A percentile compares a stretch with the other conserved stretches of the same genome.
Conservation (phyloP, 1,140 invertebrate genomes). For the Papilio helenus region DNA sequence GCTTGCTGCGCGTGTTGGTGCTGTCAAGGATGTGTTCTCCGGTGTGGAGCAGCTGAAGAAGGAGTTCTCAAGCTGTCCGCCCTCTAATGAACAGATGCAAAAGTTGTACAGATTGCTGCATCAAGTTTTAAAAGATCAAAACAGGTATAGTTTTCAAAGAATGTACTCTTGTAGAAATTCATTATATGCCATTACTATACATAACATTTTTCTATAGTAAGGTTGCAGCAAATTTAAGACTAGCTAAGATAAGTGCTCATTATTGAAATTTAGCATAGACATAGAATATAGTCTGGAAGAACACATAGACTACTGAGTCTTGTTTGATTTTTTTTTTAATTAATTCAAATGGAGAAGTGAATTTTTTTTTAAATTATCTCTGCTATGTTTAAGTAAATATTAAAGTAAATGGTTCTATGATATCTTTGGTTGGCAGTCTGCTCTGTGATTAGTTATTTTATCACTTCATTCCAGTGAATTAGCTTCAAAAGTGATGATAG, state of each 20-base stretch:
- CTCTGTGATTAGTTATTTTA: neutral
- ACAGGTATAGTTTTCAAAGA: constrained; percentile 62
- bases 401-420: too few relatives aligned
- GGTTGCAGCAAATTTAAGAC: too few relatives aligned
- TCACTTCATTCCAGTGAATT: constrained; percentile 87
- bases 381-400: too few relatives aligned
- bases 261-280: too few relatives aligned
- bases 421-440: neutral
- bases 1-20: constrained; percentile 93
- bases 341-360: too few relatives aligned
- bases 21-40: constrained; percentile 91
- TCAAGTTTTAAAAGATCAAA: constrained; percentile 89
- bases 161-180: neutral
- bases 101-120: constrained; percentile 95
- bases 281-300: too few relatives aligned
- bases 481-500: constrained; percentile 98
- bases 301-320: too few relatives aligned
- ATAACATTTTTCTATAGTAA: too few relatives aligned
- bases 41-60: constrained; percentile 92
- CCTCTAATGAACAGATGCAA: constrained; percentile 96
- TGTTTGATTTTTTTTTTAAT: too few relatives aligned
- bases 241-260: too few relatives aligned
- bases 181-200: too few relatives aligned
- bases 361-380: neutral
- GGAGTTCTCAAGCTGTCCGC: constrained; percentile 92